phyloP scores from a whole-genome alignment of 2,888 invertebrate species.

The Zygothrica quintamaculata region DNA sequence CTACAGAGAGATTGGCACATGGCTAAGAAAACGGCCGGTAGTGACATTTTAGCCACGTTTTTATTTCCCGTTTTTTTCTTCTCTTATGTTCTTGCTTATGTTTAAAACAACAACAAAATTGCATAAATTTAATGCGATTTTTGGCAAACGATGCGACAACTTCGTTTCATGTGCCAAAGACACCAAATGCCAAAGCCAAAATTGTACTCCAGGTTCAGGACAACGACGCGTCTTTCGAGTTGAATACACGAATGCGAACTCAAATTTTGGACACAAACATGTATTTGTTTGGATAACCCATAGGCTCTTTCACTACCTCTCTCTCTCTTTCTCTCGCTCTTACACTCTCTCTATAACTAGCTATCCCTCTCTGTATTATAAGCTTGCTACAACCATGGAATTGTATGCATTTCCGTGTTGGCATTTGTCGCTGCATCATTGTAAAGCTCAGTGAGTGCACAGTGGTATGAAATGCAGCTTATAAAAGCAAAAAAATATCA shows the following conservation, averaged over 20 bases:
- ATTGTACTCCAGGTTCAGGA: slow-evolving; percentile 12
- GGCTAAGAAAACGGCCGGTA: slow-evolving; percentile 50
- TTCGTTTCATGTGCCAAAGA: slow-evolving; percentile 68
- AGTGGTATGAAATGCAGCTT: slow-evolving; percentile 28
- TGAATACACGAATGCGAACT: slow-evolving; percentile 40
- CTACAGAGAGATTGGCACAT: slow-evolving; percentile 55
- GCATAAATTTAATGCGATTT: slow-evolving; percentile 83
- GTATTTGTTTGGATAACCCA: slow-evolving; percentile 19
- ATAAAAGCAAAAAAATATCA: not conserved
- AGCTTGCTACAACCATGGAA: slow-evolving; percentile 46
- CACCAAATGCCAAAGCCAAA: slow-evolving; percentile 35
- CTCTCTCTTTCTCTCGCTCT: not conserved
- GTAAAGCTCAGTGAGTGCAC: slow-evolving; percentile 43
- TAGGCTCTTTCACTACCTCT: not conserved
- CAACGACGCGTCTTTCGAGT: slow-evolving; percentile 44
- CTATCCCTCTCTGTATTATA: not conserved
- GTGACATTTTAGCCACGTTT: slow-evolving; percentile 64
- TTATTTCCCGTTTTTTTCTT: slow-evolving; percentile 2
- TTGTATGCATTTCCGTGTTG: slow-evolving; percentile 80
- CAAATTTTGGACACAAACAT: slow-evolving; percentile 8
- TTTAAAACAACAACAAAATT: slow-evolving; percentile 76
- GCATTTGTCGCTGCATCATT: slow-evolving; percentile 75
- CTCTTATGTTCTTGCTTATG: not conserved
- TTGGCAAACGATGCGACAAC: slow-evolving; percentile 79
- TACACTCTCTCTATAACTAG: not conserved